These are phyloP conservation scores for Cyprinodon brontotheroides DNA, from an alignment of 2,113 vertebrate genomes.

Conservation along the genomic window DNA sequence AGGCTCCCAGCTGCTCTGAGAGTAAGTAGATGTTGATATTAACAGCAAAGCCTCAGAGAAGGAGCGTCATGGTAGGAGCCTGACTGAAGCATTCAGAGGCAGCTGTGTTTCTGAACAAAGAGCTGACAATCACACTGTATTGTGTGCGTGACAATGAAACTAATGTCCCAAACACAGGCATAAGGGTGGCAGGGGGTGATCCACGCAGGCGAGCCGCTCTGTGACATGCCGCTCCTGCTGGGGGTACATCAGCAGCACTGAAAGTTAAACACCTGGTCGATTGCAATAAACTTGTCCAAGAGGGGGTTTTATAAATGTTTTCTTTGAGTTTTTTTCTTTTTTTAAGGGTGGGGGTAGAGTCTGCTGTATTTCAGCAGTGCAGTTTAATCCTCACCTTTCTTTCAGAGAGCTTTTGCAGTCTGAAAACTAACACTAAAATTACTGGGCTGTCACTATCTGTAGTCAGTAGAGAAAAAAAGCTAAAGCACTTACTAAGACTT, in stretches of 20 bases:
- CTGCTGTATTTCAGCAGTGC: conserved; percentile 18
- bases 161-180: conserved; percentile 37
- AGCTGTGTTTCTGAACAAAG: conserved; percentile 58
- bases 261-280: conserved; percentile 13
- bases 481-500: conserved; percentile 22
- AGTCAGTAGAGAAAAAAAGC: conserved; percentile 28
- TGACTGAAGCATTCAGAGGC: conserved; percentile 43
- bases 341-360: neutral
- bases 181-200: conserved; percentile 12
- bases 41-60: conserved; percentile 47
- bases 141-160: conserved; percentile 47
- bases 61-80: conserved; percentile 37
- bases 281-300: conserved; percentile 56
- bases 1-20: conserved; percentile 36
- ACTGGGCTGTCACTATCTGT: conserved; percentile 28
- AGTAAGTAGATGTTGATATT: conserved; percentile 57
- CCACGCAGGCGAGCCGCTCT: conserved; percentile 22
- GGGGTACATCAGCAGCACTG: conserved; percentile 28
- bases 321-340: conserved; percentile 8
- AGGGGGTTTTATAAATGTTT: conserved; percentile 32
- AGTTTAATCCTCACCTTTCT: conserved; percentile 20
- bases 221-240: conserved; percentile 32
- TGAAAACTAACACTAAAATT: conserved; percentile 27
- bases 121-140: conserved; percentile 51
- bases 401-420: conserved; percentile 21